Evolutionary conservation across 2,888 invertebrate species (phyloP).

Genomic region (Morpho helenor): DNA sequence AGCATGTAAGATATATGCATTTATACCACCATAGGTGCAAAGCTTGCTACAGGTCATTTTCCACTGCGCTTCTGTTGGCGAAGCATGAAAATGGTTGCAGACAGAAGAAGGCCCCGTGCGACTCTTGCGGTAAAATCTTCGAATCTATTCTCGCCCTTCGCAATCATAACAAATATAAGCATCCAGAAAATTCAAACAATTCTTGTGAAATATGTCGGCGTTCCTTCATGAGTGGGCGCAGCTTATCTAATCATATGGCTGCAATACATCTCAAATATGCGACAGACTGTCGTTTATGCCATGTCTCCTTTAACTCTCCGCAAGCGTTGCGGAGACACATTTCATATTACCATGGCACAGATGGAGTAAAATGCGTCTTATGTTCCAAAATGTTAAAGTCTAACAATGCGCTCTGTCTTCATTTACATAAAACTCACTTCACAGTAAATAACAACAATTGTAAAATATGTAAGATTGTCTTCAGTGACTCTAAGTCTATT

Average conservation of each 20-base stretch:
- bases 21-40: conserved; percentile 44
- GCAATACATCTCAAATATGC: conserved; percentile 43
- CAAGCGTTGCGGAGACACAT: conserved; percentile 46
- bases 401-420: conserved; percentile 34
- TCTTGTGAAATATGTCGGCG: conserved; percentile 49
- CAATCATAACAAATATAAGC: conserved; percentile 55
- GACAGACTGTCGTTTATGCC: conserved; percentile 41
- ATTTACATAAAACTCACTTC: conserved; percentile 40
- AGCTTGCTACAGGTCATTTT: conserved; percentile 50
- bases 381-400: conserved; percentile 47
- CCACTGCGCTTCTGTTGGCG: conserved; percentile 33
- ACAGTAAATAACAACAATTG: conserved; percentile 13
- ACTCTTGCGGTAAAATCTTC: conserved; percentile 45
- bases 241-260: conserved; percentile 46
- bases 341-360: conserved; percentile 43
- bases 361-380: conserved; percentile 36
- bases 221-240: conserved; percentile 41
- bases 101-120: conserved; percentile 42
- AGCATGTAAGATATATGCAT: conserved; percentile 57
- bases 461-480: conserved; percentile 13
- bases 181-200: conserved; percentile 39
- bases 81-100: conserved; percentile 40
- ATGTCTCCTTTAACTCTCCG: conserved; percentile 39
- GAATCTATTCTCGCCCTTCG: conserved; percentile 43
- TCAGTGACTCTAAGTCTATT: conserved; percentile 6